phyloP scores from a whole-genome alignment of 1,140 invertebrate species.

The Scaptomyza montana region DNA sequence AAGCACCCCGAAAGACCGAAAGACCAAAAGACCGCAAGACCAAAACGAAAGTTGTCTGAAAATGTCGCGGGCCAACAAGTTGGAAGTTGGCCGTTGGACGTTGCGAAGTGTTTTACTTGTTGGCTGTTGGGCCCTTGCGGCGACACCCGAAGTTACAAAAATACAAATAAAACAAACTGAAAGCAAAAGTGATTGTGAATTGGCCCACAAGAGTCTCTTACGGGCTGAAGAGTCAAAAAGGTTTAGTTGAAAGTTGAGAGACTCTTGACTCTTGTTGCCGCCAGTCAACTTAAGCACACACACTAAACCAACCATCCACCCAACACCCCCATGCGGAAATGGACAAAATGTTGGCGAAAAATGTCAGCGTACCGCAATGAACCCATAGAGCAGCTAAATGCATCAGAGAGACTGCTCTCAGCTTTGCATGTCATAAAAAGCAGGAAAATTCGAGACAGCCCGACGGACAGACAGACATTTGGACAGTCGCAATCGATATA shows the following conservation, averaged over 20 bases:
- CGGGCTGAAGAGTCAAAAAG: constrained; percentile 42
- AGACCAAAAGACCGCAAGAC: constrained; percentile 51
- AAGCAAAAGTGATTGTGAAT: constrained; percentile 81
- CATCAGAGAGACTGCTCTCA: no score
- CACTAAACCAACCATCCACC: constrained; percentile 15
- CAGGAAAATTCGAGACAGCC: not conserved
- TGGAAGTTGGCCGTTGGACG: constrained; percentile 31
- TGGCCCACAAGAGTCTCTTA: constrained; percentile 27
- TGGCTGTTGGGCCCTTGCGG: constrained; percentile 47
- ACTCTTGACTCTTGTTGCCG: constrained; percentile 33
- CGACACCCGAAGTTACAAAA: constrained; percentile 26
- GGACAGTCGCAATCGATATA: constrained; percentile 54
- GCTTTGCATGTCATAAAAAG: not conserved
- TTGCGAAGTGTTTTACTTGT: constrained; percentile 9
- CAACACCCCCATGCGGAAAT: constrained; percentile 46
- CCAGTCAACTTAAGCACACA: not conserved
- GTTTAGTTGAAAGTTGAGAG: constrained; percentile 71
- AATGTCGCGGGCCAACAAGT: constrained; percentile 69
- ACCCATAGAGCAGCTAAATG: constrained; percentile 33
- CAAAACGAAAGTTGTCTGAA: constrained; percentile 80
- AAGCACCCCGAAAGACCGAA: constrained; percentile 62
- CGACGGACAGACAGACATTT: not conserved
- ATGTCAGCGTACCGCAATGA: constrained; percentile 46
- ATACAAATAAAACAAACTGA: constrained; percentile 50
- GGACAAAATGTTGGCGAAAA: constrained; percentile 18